These are phyloP conservation scores for Paracyclopina nana DNA, from an alignment of 1,140 invertebrate species.

Conservation along the genomic window DNA sequence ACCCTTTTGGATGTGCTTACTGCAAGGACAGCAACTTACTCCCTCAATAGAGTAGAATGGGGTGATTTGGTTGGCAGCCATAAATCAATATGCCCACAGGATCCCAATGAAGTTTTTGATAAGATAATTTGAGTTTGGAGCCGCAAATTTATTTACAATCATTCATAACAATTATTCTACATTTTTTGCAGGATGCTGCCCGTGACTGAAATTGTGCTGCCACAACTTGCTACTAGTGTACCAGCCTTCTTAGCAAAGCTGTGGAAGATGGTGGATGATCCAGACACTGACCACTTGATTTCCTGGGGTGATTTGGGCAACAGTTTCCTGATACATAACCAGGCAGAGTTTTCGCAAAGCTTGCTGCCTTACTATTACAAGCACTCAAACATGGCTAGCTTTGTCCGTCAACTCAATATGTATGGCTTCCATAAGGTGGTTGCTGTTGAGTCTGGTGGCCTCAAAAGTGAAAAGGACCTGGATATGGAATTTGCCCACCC, in stretches of 20 bases:
- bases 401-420: constrained; percentile 95
- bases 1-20: no score
- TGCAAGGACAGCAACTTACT: no score
- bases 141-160: no score
- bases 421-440: constrained; percentile 97
- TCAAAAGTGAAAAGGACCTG: constrained; percentile 66
- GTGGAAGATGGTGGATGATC: constrained; percentile 89
- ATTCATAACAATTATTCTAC: no score
- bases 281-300: constrained; percentile 72
- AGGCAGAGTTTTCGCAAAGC: constrained; percentile 73
- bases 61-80: no score
- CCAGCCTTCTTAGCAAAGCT: constrained; percentile 88
- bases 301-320: constrained; percentile 74
- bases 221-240: constrained; percentile 33
- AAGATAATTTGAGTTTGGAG: no score
- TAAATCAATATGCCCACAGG: no score
- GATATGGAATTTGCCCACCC: constrained; percentile 90
- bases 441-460: constrained; percentile 63
- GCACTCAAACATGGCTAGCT: constrained; percentile 97
- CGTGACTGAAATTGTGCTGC: constrained; percentile 14
- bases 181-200: no score
- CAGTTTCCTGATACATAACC: constrained; percentile 86
- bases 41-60: no score
- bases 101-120: no score
- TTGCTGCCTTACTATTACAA: constrained; percentile 87